These are phyloP conservation scores for Artibeus lituratus DNA, from an alignment of 2,797 vertebrate genomes.

Conservation along the genomic window DNA sequence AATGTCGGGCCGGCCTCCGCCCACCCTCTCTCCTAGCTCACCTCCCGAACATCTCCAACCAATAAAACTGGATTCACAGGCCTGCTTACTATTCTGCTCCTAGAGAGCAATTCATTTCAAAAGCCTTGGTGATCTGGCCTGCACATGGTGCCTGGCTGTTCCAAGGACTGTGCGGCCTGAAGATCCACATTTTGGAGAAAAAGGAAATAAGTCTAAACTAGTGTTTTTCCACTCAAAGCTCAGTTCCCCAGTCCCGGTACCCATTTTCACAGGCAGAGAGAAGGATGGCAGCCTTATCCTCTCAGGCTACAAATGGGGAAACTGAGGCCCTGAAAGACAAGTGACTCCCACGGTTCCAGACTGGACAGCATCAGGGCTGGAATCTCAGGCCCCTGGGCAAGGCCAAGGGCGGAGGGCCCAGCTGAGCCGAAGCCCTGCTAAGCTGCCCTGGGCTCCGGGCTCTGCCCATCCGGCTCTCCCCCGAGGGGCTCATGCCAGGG, in stretches of 20 bases:
- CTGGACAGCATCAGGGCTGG: neutral
- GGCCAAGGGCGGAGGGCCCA: neutral
- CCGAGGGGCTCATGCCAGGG: neutral
- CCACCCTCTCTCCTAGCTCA: neutral
- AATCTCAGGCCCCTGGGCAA: neutral
- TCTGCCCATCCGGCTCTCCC: neutral
- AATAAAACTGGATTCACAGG: neutral
- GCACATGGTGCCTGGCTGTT: neutral
- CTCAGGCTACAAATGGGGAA: neutral
- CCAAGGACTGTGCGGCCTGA: neutral
- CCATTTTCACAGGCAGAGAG: neutral
- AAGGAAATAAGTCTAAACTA: neutral
- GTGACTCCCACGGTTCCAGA: neutral
- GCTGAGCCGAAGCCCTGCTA: neutral
- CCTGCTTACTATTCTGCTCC: neutral
- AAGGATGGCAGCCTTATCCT: neutral
- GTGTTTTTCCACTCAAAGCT: neutral
- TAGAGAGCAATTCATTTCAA: neutral
- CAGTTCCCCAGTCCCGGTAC: accelerated
- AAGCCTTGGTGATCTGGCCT: neutral
- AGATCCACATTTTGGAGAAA: neutral
- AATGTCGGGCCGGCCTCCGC: neutral
- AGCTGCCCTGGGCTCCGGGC: neutral
- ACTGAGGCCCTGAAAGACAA: neutral
- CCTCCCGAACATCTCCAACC: neutral